Evolutionary conservation across 1,140 invertebrate species (phyloP).

Genomic region (Temnothorax curvispinosus): DNA sequence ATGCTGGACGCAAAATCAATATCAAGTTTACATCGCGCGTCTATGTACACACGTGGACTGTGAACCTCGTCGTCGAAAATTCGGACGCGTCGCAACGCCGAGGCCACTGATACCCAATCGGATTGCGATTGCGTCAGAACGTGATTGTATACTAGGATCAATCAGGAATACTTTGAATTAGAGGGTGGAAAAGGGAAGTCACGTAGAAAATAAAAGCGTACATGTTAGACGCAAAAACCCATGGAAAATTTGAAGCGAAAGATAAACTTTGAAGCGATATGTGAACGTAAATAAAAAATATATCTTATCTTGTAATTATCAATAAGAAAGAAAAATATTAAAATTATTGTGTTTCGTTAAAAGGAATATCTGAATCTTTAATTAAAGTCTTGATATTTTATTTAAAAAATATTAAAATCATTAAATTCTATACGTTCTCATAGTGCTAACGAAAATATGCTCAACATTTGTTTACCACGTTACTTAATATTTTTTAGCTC

Average conservation of each 20-base stretch:
- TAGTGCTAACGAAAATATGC: neutral
- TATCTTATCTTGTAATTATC: neutral
- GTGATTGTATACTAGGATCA: neutral
- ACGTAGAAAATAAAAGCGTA: neutral
- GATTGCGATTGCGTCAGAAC: conserved; percentile 34
- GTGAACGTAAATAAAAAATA: neutral
- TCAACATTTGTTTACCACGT: neutral
- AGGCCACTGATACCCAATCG: neutral
- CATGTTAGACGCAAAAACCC: neutral
- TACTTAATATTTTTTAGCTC: neutral
- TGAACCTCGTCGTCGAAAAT: conserved; percentile 24
- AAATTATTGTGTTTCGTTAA: neutral
- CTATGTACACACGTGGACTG: conserved; percentile 73
- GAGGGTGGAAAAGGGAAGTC: too few relatives aligned
- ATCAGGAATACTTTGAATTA: neutral
- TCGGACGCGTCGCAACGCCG: conserved; percentile 3
- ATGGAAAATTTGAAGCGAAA: neutral
- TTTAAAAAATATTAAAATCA: neutral
- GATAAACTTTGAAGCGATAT: neutral
- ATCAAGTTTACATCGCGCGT: conserved; percentile 75
- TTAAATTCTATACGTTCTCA: neutral
- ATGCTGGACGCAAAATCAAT: conserved; percentile 81
- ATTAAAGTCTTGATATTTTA: neutral
- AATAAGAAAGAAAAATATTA: neutral
- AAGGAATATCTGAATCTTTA: neutral